phyloP scores from a whole-genome alignment of 1,140 invertebrate species.

The Drosophila ogumai region DNA sequence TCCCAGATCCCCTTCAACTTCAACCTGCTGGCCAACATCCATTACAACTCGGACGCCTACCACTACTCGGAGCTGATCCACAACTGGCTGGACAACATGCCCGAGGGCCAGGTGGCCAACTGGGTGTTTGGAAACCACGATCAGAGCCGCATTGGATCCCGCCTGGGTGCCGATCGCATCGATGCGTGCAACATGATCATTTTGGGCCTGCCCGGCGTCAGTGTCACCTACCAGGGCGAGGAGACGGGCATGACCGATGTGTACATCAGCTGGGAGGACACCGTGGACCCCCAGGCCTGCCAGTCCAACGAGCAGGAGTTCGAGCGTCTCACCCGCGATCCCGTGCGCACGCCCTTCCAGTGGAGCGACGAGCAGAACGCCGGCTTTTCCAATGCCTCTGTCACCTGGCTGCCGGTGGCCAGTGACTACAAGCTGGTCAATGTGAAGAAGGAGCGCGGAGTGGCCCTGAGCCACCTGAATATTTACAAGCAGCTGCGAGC shows the following conservation, averaged over 20 bases:
- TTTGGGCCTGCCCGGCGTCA: constrained; percentile 90
- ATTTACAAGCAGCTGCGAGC: constrained; percentile 76
- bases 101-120: constrained; percentile 86
- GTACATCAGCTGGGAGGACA: constrained; percentile 86
- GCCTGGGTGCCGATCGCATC: constrained; percentile 87
- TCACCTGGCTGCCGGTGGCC: constrained; percentile 89
- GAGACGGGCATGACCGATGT: constrained; percentile 92
- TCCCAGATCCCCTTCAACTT: constrained; percentile 90
- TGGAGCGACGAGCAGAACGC: constrained; percentile 86
- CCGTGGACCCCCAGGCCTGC: constrained; percentile 83
- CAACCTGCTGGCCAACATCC: constrained; percentile 86
- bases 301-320: constrained; percentile 74
- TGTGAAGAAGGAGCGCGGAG: constrained; percentile 85
- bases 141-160: constrained; percentile 86
- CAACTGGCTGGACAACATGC: constrained; percentile 87
- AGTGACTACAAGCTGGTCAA: constrained; percentile 86
- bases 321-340: constrained; percentile 86
- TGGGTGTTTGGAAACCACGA: constrained; percentile 91
- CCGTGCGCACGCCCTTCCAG: constrained; percentile 88
- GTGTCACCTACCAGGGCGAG: constrained; percentile 91
- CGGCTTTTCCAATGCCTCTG: constrained; percentile 87
- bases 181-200: constrained; percentile 90
- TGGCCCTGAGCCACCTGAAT: constrained; percentile 75
- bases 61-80: constrained; percentile 86
- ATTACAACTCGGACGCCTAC: constrained; percentile 86